A percentile compares a stretch with the other conserved stretches of the same genome.
phyloP scores from a whole-genome alignment of 1,140 invertebrate species.

The Leptestheria dahalacensis region DNA sequence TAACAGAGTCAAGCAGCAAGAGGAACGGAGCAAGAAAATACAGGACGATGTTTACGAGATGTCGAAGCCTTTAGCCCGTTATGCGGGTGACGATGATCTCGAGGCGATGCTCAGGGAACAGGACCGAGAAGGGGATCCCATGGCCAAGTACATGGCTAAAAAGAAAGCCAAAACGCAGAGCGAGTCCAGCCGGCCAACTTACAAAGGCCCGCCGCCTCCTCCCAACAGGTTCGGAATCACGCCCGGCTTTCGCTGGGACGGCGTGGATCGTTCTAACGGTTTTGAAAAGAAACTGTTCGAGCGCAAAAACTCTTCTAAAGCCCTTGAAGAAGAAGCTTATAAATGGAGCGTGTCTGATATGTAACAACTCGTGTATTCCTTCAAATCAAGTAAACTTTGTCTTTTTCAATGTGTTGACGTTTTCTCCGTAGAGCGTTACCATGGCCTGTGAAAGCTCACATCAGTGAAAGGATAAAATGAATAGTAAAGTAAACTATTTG shows the following conservation, averaged over 20 bases:
- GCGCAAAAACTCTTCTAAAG: constrained; percentile 54
- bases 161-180: constrained; percentile 45
- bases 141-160: constrained; percentile 70
- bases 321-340: constrained; percentile 69
- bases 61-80: constrained; percentile 75
- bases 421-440: too few relatives aligned
- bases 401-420: too few relatives aligned
- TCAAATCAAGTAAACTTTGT: too few relatives aligned
- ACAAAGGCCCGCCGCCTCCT: constrained; percentile 57
- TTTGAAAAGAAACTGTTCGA: constrained; percentile 86
- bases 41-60: constrained; percentile 65
- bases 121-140: constrained; percentile 78
- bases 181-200: constrained; percentile 39
- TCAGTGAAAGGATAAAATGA: too few relatives aligned
- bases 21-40: constrained; percentile 47
- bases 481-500: too few relatives aligned
- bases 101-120: constrained; percentile 55
- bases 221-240: constrained; percentile 82
- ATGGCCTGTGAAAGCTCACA: too few relatives aligned
- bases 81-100: constrained; percentile 74
- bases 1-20: constrained; percentile 46
- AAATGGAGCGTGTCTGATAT: constrained; percentile 93
- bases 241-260: constrained; percentile 95
- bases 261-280: constrained; percentile 91
- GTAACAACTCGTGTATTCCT: constrained; percentile 46